Conservation (phyloP, 2,113 vertebrate species). For the Lagopus leucura region DNA sequence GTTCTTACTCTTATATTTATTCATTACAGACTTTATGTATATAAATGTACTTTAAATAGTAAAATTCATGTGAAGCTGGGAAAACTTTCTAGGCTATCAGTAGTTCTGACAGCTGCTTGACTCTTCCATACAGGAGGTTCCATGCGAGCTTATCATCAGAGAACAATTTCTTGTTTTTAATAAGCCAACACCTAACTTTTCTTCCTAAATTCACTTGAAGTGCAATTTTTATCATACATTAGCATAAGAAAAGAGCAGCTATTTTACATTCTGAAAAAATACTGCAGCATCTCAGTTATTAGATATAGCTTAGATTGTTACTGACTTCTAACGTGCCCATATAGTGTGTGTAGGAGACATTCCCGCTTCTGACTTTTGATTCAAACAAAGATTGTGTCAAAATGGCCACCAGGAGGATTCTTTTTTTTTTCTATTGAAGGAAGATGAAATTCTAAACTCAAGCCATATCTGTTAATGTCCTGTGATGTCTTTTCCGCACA, state of each 20-base stretch:
- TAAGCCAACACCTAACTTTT: neutral
- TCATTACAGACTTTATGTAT: neutral
- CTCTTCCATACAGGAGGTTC: neutral
- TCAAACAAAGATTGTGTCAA: neutral
- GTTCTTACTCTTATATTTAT: neutral
- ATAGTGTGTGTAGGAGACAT: neutral
- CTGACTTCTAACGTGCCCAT: neutral
- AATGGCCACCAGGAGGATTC: neutral
- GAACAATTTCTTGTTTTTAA: neutral
- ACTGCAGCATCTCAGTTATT: neutral
- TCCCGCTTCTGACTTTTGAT: neutral
- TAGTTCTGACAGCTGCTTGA: neutral
- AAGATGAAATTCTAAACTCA: neutral
- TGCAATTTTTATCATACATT: neutral
- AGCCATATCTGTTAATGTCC: neutral
- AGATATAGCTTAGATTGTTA: neutral
- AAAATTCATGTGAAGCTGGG: neutral
- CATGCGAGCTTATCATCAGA: neutral
- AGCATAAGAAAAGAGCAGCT: neutral
- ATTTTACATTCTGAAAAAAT: neutral
- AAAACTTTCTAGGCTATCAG: neutral
- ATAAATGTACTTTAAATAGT: conserved; percentile 17
- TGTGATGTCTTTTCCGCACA: neutral
- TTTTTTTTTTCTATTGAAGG: neutral
- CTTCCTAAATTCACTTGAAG: neutral